Evolutionary conservation across 1,140 invertebrate genomes (phyloP), one percentile per base, ranked within the genome.

Genomic region (Trichonephila clavata): DNA sequence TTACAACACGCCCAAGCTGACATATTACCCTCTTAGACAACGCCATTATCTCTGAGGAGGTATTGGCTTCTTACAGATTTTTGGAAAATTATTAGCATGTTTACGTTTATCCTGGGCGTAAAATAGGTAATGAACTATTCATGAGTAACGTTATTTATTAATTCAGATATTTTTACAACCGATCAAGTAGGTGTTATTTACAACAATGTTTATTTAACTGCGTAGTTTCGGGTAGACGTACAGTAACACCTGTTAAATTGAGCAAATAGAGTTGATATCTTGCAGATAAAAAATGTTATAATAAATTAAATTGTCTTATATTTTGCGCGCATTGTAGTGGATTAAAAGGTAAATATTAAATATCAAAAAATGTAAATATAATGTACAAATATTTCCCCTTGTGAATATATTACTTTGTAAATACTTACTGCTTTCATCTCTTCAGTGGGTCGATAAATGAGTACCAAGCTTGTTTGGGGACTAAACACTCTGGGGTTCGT

Each of bases 181-280:
- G 5, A 39, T 77, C 18, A 5, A 18, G 68, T 77, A 27, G 68
- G 68, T 13, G 68, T 77, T 39, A 32, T 77, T 77, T 77, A 32
- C 68, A 39, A 14, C 68, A 18, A 77, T 77, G 68, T 39, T 77
- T 16, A 39, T 77, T 77, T 77, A 77, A 77, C 68, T 77, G 68
- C 68, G 24, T 77, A 77, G 13, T 39, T 68, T 77, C 1, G 14
- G 27, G 27, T 61, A 77, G 27, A 18, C 24, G 16, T 77, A 71
- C 16, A 16, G 24, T 14, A 5, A 14, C 27, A 77, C 13, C 27
- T 39, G 27, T 3, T 18, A 24, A 16, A 77, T 77, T 10, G 27
- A 32, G 27, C 27, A 77, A 77, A 18, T 6, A 32, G 14, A 3
- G 6, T 14, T 18, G 27, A 16, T n/a, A n/a, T 39, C 10, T 32